Base-by-base conservation (phyloP, 2,888 invertebrate species). In the Tenodera sinensis region DNA sequence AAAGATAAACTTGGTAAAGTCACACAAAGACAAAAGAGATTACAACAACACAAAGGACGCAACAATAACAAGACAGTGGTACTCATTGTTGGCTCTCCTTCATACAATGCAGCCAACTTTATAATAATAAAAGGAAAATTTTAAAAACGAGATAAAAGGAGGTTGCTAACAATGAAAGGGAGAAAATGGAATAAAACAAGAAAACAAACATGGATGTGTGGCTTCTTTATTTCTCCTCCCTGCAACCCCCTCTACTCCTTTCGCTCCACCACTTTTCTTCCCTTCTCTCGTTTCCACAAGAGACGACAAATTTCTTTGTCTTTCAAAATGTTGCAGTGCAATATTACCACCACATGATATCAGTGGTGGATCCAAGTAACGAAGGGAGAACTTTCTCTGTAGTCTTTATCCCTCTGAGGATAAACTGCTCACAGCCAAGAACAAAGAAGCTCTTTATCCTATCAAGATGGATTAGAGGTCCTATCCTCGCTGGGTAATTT, bases 261-360 rank as follows among this genome's bases (percentile, higher is more conserved):
- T 71, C 54, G 54, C 54, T 71, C 54, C 54, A 71, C 54, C 54
- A 71, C 54, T 71, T 34, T 87, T 87, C 82, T 87, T 87, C 87
- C 87, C 87, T 82, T 88, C 88, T 88, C 88, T 89, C 89, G 88
- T 89, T 88, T 88, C 89, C 89, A 89, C 89, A 81, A 89, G 89
- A 89, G 89, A 89, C 88, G 54, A 71, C 54, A 71, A 84, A 82
- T 87, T 88, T 89, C 89, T 89, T 89, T 89, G 89, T 89, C 87
- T 83, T 28, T 85, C 85, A 88, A 88, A 85, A 89, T 83, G 88
- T 89, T 89, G 85, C 89, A 85, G 28, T 47, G 54, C 54, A 71
- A 71, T 71, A 71, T 71, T 71, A 71, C 54, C 54, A 71, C 54
- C 54, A 71, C 54, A 71, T 71, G 54, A 71, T 71, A 71, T 71